Percentiles rank a stretch among this genome's conserved stretches.
These are phyloP conservation scores for Pristionchus entomophagus DNA, from an alignment of 2,888 invertebrate genomes.

Conservation along the genomic window DNA sequence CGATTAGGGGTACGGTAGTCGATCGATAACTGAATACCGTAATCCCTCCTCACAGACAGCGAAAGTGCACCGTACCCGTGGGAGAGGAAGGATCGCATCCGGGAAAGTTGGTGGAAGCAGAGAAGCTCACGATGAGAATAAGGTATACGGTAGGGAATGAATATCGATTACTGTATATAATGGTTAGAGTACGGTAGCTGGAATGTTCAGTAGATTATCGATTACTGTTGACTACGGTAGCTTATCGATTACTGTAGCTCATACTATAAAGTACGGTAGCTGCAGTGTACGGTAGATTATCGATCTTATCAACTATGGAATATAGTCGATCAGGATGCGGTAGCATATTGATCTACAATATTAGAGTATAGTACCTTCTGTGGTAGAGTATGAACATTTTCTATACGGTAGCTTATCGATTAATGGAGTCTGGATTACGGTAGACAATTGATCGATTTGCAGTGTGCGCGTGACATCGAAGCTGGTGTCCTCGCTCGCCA, in stretches of 20 bases:
- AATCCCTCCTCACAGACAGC: not conserved
- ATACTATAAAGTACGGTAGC: no score
- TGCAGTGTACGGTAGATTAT: not conserved
- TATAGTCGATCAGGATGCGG: no score
- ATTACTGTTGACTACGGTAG: no score
- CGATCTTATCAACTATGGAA: no score
- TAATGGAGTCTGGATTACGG: not conserved
- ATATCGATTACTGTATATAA: not conserved
- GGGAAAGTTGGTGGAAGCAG: slow-evolving; percentile 24
- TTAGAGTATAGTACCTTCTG: no score
- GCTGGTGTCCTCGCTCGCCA: not conserved
- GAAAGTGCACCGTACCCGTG: slow-evolving; percentile 28
- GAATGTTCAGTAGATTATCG: no score
- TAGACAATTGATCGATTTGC: not conserved
- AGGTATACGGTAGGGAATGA: slow-evolving; percentile 36
- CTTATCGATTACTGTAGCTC: no score
- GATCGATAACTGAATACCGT: not conserved
- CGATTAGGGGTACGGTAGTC: slow-evolving; percentile 1
- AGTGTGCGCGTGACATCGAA: slow-evolving; percentile 39
- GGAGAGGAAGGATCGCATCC: slow-evolving; percentile 46
- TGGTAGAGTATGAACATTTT: no score
- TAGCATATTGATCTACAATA: no score
- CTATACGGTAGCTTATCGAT: not conserved
- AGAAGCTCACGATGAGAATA: not conserved
- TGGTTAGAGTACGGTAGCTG: not conserved